phyloP scores from a whole-genome alignment of 2,113 vertebrate species.

The Chaetura pelagica region DNA sequence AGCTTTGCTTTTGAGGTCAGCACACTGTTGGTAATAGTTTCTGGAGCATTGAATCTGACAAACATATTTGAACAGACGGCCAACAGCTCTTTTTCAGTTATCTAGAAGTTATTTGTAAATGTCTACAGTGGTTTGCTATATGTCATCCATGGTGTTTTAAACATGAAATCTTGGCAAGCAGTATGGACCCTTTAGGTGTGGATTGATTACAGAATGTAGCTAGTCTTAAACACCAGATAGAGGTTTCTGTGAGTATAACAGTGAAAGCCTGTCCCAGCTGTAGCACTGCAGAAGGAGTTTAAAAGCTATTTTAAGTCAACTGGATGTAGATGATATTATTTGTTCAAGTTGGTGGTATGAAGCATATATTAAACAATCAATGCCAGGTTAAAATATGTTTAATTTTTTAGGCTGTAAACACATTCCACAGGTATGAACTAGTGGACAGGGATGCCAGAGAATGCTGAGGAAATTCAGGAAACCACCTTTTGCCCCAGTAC shows the following conservation, averaged over 20 bases:
- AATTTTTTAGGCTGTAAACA: not conserved
- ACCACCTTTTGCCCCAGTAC: not conserved
- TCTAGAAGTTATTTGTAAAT: not conserved
- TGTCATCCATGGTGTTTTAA: not conserved
- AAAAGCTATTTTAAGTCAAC: not conserved
- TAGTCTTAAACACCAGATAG: not conserved
- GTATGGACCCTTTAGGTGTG: not conserved
- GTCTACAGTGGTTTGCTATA: not conserved
- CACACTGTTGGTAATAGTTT: not conserved
- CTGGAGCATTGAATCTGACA: not conserved
- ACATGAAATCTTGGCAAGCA: not conserved
- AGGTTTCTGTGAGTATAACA: not conserved
- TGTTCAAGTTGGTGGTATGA: not conserved
- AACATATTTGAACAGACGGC: not conserved
- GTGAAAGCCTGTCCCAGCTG: not conserved
- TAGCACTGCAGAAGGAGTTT: not conserved
- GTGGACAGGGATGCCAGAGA: accelerated
- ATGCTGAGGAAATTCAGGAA: not conserved
- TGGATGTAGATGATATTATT: not conserved
- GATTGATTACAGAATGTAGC: not conserved
- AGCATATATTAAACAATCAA: not conserved
- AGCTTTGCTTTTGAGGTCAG: not conserved
- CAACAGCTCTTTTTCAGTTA: not conserved
- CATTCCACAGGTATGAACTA: not conserved
- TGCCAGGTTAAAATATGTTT: not conserved